Evolutionary conservation across 2,888 invertebrate genomes (phyloP), one percentile per base, ranked within the genome.

Genomic region (Griposia aprilina): DNA sequence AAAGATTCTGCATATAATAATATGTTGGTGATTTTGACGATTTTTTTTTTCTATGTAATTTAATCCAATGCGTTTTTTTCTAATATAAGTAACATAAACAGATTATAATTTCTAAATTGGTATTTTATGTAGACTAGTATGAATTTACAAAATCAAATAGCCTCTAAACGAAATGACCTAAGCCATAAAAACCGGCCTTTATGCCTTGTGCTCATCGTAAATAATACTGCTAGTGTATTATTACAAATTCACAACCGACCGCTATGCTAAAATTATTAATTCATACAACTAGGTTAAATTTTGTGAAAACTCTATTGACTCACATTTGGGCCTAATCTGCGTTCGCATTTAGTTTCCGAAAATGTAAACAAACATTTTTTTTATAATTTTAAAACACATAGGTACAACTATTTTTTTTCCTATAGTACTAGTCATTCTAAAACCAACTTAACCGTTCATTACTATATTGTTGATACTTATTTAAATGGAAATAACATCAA

Each of bases 191-290:
- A 71, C 67, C 20, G 5, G 26, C 45, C 26, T 78, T 45, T 70
- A 71, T 71, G 45, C 11, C 59, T 41, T 30, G 41, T 73, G 50
- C 59, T 76, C 83, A 48, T 83, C 86, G 69, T 84, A 86, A 84
- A 84, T 83, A 48, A 74, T 62, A 69, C 62, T n/a, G 45, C 57
- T 57, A 69, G 62, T 84, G 62, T 71, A 76, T 77, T 87, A 71
- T 85, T 74, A 84, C 62, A 67, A 72, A 85, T 62, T 65, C 63
- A 81, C 20, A 67, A 55, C 65, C 62, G 41, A 52, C 70, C 65
- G 15, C 74, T 74, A 62, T 52, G 66, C 76, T 59, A n/a, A 71
- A 76, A 79, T 84, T 65, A 83, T 74, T 74, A 69, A 84, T 84
- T 84, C 67, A 86, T 71, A 63, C 55, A 63, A 67, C 66, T 75